Base-by-base conservation (phyloP, 1,140 invertebrate genomes). In the Aphelenchoides fujianensis region DNA sequence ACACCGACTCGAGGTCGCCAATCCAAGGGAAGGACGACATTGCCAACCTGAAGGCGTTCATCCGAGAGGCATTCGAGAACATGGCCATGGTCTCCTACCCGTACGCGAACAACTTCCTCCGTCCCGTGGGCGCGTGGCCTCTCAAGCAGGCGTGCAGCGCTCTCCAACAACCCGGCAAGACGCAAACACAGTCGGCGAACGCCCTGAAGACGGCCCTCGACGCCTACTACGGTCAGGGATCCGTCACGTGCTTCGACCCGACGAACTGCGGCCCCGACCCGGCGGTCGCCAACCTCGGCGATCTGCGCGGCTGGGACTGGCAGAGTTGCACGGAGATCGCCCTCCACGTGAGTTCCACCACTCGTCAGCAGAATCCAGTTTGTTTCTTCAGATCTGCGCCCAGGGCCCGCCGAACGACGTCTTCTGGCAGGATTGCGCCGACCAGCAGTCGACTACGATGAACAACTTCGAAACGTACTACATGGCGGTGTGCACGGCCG, bases 391-490 rank as follows among this genome's bases (percentile, higher is more conserved):
- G 0, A 90, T 92, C 86, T 97, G 95, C 85, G 86, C 88, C 3
- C 89, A 90, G 76, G 91, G 91, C 16, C 48, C 63, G 12, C 77
- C 76, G 2, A 82, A 80, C 66, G 79, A 80, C 66, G 55, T 82
- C 55, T 82, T 80, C 67, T 71, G 63, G 69, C 70, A 73, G 16
- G 61, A 68, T 19, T 79, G 76, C 76, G 28, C 7, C 54, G 72
- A 19, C 72, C 69, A 34, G 90, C 96, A n/a, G 85, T 90, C 92
- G 79, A n/a, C n/a, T n/a, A n/a, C 79, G 0, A 68, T 86, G 0
- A 96, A 93, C 92, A 88, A 94, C 86, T 88, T 91, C 35, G 88
- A 88, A 5, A 76, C 85, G 27, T 91, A 87, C n/a, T 75, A 87
- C 0, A 95, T 23, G 41, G 12, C 12, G 23, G 23, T 16, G 41